Base-by-base conservation (phyloP, 2,888 invertebrate species). In the Andrena chrysosceles region DNA sequence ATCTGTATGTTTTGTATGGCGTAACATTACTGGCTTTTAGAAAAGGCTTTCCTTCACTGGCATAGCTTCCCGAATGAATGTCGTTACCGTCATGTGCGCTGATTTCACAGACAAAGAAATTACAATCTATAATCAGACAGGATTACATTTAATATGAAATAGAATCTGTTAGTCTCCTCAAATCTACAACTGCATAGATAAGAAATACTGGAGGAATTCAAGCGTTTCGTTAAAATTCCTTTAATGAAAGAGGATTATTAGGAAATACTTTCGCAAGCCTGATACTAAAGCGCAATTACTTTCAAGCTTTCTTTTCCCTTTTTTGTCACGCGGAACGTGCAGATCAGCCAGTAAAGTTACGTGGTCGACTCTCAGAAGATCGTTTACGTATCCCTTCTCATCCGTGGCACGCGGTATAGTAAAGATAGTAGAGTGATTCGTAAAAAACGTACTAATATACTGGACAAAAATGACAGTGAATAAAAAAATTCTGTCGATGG, bases 361-460 rank as follows among this genome's bases (percentile, higher is more conserved):
- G 54, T 68, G 60, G 49, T 70, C 75, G 29, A 69, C 33, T 52
- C 52, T 69, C n/a, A 49, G 52, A 59, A 60, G 63, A 59, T 69
- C 64, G 52, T 49, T 60, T 60, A 60, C 59, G 62, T 71, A 72
- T 23, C 23, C 54, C 60, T 73, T 70, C 31, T 42, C 42, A 54
- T 77, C 35, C 60, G 71, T 20, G 49, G 42, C 77, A 77, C 77
- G 72, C 72, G 77, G 60, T 67, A 74, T 82, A 82, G 77, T 83
- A 71, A 68, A 83, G 77, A 70, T 63, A 70, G 70, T 71, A 54
- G 20, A 70, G 71, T 72, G 81, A 71, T 82, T 77, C 67, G 73
- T 83, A 83, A 73, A 83, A 83, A 83, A 77, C 70, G 77, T 83
- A 82, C 70, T 74, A 77, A 67, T 62, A 67, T 70, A 77, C 52